Evolutionary conservation across 2,888 invertebrate genomes (phyloP).

Genomic region (Maniola hyperantus): DNA sequence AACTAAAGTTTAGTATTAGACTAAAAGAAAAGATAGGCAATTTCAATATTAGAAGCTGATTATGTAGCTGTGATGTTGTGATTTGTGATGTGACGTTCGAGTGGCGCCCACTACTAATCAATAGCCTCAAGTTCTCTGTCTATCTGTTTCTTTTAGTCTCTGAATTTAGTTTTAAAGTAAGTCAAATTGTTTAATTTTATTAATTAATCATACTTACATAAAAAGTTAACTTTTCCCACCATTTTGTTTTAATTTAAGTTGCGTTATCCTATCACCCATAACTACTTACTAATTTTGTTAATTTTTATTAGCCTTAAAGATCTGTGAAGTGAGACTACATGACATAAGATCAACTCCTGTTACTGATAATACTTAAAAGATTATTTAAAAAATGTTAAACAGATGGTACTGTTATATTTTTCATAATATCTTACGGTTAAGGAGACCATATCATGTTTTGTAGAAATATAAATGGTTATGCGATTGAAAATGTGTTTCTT

Average conservation of each 20-base stretch:
- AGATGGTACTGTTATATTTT: slow-evolving; percentile 37
- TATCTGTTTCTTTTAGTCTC: slow-evolving; percentile 7
- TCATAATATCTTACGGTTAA: slow-evolving; percentile 43
- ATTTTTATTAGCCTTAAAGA: slow-evolving; percentile 53
- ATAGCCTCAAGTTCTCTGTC: background rate
- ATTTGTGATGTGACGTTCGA: too few species aligned
- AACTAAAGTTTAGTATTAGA: background rate
- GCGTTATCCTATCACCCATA: slow-evolving; percentile 17
- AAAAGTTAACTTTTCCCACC: slow-evolving; percentile 33
- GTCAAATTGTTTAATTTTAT: slow-evolving; percentile 18
- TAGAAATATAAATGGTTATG: slow-evolving; percentile 71
- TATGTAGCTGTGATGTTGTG: too few species aligned
- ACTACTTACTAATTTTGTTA: slow-evolving; percentile 38
- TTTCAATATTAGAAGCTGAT: background rate
- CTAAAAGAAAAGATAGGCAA: slow-evolving; percentile 5
- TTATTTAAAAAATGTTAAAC: slow-evolving; percentile 39
- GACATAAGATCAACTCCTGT: slow-evolving; percentile 51
- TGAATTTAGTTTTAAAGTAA: background rate
- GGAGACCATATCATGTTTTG: slow-evolving; percentile 76
- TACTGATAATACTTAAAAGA: slow-evolving; percentile 33
- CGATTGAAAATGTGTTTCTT: slow-evolving; percentile 44
- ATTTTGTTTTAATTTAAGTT: slow-evolving; percentile 27
- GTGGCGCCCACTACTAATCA: too few species aligned
- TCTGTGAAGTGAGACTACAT: slow-evolving; percentile 66
- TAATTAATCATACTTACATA: slow-evolving; percentile 22